Base-by-base conservation (phyloP, 2,797 vertebrate genomes). In the Chaetophractus vellerosus region DNA sequence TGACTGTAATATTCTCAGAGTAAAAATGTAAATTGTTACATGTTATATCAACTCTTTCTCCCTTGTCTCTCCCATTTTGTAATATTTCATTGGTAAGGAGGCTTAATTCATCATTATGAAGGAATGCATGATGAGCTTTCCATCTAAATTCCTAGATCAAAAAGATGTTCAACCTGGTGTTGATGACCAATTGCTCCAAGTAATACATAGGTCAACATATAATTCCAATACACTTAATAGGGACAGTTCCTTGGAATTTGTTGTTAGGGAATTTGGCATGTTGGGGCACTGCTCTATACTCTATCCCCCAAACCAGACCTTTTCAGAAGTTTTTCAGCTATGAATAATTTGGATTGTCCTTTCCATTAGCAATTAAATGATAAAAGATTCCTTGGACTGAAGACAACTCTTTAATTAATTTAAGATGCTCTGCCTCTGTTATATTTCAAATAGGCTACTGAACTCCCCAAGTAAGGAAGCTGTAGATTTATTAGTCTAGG, bases 391-490 rank as follows among this genome's bases (percentile, higher is more conserved):
- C 23, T 38, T 55, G 52, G 61, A 14, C 0, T 1, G 19, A 84
- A 78, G 24, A 88, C 28, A 69, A 90, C 2, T 26, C 48, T 69
- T 1, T 2, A 75, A 59, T 64, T 94, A 72, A 84, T 72, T 97
- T 48, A 69, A 66, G 78, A 71, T 82, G 52, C 33, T 97, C 50
- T 11, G 23, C 16, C 2, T 24, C 38, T 79, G 1, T 12, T 18
- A 0, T 81, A 61, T 75, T 93, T 96, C 71, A 85, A 91, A 94
- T 90, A 96, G 64, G 57, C 82, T 93, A 91, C 59, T 38, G 59
- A 94, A 52, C 74, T 96, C 81, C 69, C 16, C 12, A 82, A 85
- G 6, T 81, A 8, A 83, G 91, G 38, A 19, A 19, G 75, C 0
- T 0, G 57, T 68, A 63, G 31, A 48, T 71, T 81, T 92, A 50